A percentile compares a stretch with the other conserved stretches of the same genome.
Evolutionary conservation across 2,113 vertebrate genomes (phyloP).

Genomic region (Gymnobelideus leadbeateri): DNA sequence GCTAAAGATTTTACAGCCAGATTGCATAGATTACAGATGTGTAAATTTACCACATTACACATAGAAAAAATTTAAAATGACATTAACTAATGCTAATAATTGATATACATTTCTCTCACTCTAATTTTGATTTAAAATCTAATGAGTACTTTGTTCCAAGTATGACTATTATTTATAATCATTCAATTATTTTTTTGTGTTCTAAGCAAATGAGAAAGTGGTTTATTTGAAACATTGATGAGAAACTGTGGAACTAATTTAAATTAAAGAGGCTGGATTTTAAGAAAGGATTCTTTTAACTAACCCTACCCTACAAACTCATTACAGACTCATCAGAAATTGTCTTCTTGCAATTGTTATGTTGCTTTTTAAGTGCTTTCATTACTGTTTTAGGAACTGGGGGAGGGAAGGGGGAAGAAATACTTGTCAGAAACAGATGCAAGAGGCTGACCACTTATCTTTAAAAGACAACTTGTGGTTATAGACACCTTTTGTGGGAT

Average conservation of each 20-base stretch:
- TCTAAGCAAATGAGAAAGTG: conserved; percentile 25
- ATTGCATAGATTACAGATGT: not conserved
- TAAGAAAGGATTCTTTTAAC: not conserved
- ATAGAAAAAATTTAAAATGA: not conserved
- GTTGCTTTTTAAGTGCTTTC: conserved; percentile 2
- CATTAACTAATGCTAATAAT: not conserved
- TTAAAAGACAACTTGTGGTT: not conserved
- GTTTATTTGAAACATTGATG: conserved; percentile 32
- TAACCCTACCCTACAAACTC: not conserved
- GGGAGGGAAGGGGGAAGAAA: not conserved
- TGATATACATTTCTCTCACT: conserved; percentile 12
- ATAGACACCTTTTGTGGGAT: not conserved
- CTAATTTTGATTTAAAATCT: conserved; percentile 39
- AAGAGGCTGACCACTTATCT: not conserved
- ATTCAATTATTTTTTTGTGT: conserved; percentile 32
- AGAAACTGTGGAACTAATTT: conserved; percentile 43
- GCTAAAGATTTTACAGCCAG: not conserved
- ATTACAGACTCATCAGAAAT: not conserved
- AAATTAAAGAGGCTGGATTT: conserved; percentile 16
- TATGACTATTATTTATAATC: not conserved
- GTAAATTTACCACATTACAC: not conserved
- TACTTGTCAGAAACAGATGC: not conserved
- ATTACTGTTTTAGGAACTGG: not conserved
- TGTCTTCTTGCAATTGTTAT: conserved; percentile 16
- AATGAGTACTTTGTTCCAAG: not conserved